Base-by-base conservation (phyloP, 2,797 vertebrate species). In the Percopsis omiscomaycus region DNA sequence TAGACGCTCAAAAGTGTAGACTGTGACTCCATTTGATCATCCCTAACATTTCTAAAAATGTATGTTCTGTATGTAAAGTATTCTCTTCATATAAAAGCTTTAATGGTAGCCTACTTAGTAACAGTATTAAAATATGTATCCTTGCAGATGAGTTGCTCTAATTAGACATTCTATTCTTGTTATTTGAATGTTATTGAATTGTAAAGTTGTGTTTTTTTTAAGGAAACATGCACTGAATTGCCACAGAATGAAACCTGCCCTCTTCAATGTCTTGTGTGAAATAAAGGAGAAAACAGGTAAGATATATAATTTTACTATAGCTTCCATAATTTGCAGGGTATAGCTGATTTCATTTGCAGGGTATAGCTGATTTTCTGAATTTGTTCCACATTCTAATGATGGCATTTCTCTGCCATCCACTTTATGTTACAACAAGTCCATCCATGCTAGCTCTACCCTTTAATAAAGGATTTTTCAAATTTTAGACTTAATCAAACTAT, bases 251-350 rank as follows among this genome's bases (percentile, higher is more conserved):
- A 99, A 99, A 92, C 97, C 97, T 14, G 97, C 97, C 56, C 96
- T 98, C 89, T 99, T 99, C 93, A 99, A 98, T 77, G 97, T 99
- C 83, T 93, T 99, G 89, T 99, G 96, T 91, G 97, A 99, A 94
- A 98, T 99, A 85, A 99, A 99, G 90, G 97, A 99, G 73, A 99
- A 99, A 92, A 99, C 97, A 94, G 97, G 97, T 98, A 94, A 90
- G 86, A 64, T 51, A 22, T 29, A 11, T 14, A 28, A 53, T 44
- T 55, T 45, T 48, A 58, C 59, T 5, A 4, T 14, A 4, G 0
- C 32, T 64, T 53, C 5, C 51, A 15, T 37, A 27, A 9, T 71
- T 55, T 62, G 56, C 42, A 22, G 11, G 2, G 30, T 37, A 45
- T 29, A 62, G 51, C 37, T 3, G 27, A 50, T 22, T 4, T n/a